Evolutionary conservation across 1,140 invertebrate genomes (phyloP), one percentile per base, ranked within the genome.

Genomic region (Orius insidiosus): DNA sequence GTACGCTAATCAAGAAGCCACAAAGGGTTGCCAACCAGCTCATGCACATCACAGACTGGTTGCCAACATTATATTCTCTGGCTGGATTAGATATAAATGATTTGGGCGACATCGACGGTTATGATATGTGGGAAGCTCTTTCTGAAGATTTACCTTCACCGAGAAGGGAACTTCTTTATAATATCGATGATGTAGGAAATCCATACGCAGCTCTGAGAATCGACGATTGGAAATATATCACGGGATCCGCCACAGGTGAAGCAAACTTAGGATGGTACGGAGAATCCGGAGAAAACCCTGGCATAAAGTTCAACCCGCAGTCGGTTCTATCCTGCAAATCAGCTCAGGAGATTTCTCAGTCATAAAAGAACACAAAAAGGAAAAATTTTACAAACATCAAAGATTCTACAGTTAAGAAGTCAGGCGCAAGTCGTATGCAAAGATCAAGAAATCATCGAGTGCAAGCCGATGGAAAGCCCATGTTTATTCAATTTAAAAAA

Each of bases 11-110:
- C 24, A 64, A 67, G 35, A 62, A 75, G 34, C 61, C 65, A 7
- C 67, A 69, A 53, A 60, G 75, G 54, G 68, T 84, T 1, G 79
- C 75, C 33, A 72, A 77, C 49, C 71, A 84, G 34, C 67, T 89
- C 47, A 78, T 90, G 56, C 82, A 88, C 54, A 73, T 92, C 3
- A 68, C 69, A 9, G 89, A 94, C 60, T 92, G 87, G 84, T 57
- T 93, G 30, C 88, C 88, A 0, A 90, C 88, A 0, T 62, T 94
- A 1, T 71, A 66, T 19, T 65, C 66, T 46, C 72, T 72, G 4
- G 70, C 70, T 24, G 73, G 54, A 16, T 44, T 55, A 13, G 47
- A 58, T 46, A 37, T 48, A 16, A 41, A 24, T 15, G 54, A 58
- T 9, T 45, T 68, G 4, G 54, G 52, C 0, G 54, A 64, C 4